Evolutionary conservation across 2,113 vertebrate genomes (phyloP), one percentile per base, ranked within the genome.

Genomic region (Ceyx cyanopectus): DNA sequence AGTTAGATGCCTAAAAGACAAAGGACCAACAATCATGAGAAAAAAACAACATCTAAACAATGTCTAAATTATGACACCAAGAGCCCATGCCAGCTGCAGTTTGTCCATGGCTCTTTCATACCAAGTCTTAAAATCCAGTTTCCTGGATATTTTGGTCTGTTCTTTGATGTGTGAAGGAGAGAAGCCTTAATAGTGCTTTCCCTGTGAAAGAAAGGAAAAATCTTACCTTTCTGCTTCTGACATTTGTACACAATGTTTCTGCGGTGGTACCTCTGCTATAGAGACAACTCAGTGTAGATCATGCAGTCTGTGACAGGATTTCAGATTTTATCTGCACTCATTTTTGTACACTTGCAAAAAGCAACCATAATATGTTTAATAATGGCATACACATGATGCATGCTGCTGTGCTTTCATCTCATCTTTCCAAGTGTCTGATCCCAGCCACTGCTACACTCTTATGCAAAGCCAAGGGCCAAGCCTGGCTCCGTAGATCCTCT

Each of bases 301-400:
- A 5, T 2, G 12, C 16, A 3, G 30, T 51, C 58, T 17, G 22
- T 41, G 17, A 20, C 54, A 43, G 0, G 4, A 20, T 30, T 29
- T 85, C 60, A 57, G 21, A 4, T 60, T 67, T 72, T 14, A 24
- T 7, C 30, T 37, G 7, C 1, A 1, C 6, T 56, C 0, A 0
- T 27, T 18, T 37, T 60, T 20, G 26, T 17, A 43, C 6, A 6
- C 37, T 51, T 78, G 50, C n/a, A 63, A 41, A 78, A 57, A 54
- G 2, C 2, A 0, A 4, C 10, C 4, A 7, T 10, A 17, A 10
- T 34, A 20, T 17, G n/a, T 9, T 43, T 45, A 41, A 10, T 13
- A 50, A 21, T 0, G 0, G 8, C 30, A 45, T 24, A 21, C 4
- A 21, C 3, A 5, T 4, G 27, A 10, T 46, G 8, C 23, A 4